phyloP scores from a whole-genome alignment of 2,888 invertebrate species.

The Argyra leucocephala region DNA sequence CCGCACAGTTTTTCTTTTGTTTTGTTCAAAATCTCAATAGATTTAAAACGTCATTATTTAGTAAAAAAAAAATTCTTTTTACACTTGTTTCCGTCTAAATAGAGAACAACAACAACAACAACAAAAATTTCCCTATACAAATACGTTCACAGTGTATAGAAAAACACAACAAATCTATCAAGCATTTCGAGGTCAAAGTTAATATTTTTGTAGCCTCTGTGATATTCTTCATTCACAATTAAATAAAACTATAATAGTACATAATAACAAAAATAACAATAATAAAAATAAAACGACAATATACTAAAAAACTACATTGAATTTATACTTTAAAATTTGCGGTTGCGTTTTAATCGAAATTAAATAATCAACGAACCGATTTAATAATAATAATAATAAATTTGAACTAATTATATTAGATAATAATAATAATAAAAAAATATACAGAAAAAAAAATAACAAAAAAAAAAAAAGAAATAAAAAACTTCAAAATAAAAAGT shows the following conservation, averaged over 20 bases:
- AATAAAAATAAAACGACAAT: background rate
- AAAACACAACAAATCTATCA: background rate
- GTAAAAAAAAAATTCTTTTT: background rate
- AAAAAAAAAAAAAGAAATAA: too few species aligned
- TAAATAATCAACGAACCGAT: constrained; percentile 2
- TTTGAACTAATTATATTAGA: too few species aligned
- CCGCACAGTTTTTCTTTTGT: background rate
- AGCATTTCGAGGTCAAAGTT: constrained; percentile 3
- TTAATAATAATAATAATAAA: background rate
- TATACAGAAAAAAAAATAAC: too few species aligned
- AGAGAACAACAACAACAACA: background rate
- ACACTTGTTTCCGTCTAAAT: constrained; percentile 1
- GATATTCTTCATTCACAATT: background rate
- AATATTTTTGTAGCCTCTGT: background rate
- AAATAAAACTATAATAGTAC: background rate
- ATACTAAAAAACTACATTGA: background rate
- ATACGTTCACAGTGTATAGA: background rate
- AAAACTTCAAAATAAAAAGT: too few species aligned
- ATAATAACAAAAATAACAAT: background rate
- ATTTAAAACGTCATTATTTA: background rate
- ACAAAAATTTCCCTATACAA: background rate
- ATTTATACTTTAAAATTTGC: background rate
- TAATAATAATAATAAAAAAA: background rate
- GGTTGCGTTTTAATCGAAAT: background rate
- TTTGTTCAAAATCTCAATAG: background rate